Base-by-base conservation (phyloP, 1,140 invertebrate genomes). In the Papilio dardanus region DNA sequence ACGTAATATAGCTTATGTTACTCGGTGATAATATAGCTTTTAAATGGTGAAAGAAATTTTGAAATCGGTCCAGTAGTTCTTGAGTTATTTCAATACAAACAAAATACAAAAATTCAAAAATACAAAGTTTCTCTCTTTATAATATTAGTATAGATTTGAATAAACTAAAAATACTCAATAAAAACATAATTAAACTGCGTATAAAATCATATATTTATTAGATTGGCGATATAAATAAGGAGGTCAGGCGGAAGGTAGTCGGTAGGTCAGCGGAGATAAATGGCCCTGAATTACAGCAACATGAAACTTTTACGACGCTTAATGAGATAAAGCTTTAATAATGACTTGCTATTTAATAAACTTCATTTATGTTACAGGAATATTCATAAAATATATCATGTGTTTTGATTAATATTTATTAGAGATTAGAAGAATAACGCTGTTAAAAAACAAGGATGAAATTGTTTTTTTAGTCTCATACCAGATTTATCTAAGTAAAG, bases 311-410 rank as follows among this genome's bases (percentile, higher is more conserved):
- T 71, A 71, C 71, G 46, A 73, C 46, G 71, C 46, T 28, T 73
- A 54, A 73, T 54, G 71, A 54, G 71, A 73, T 73, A 73, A 73
- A 73, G 28, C 71, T 7, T 73, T 58, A 73, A 73, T 73, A 73
- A 73, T 73, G 71, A 73, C 71, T 58, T 54, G 2, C 2, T 24
- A n/a, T 73, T 73, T 73, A 58, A 73, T 73, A 73, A 58, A 73
- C 42, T 73, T 30, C 68, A 71, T 71, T 42, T 50, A 16, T 33
- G 6, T 8, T 66, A 8, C 31, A 12, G 14, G 24, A 62, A 66
- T 31, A 19, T 30, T 66, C 16, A 31, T 66, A 35, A 66, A 66
- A 35, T 62, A 12, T 62, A n/a, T 7, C 5, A 50, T 1, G 46
- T 1, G 46, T 50, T 19, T 50, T 37, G 12, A 37, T 37, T 12